Evolutionary conservation across 2,888 invertebrate species (phyloP), one percentile per base, ranked within the genome.

Genomic region (Polia nebulosa): DNA sequence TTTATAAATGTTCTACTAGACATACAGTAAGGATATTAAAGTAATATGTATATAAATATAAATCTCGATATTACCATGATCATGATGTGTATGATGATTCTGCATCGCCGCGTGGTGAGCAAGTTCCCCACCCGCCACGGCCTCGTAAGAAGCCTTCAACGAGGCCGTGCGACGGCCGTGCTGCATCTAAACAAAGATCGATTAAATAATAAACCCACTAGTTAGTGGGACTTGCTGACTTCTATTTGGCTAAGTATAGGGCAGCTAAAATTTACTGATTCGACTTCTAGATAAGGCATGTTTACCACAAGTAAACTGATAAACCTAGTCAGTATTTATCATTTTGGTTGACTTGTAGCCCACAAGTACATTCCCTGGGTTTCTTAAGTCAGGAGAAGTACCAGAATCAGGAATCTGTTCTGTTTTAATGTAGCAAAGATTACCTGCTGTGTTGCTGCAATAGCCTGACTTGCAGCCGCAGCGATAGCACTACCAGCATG

Each of bases 141-240:
- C 99, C 91, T 99, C 99, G 90, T 99, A 99, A 36, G 99, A 99
- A 17, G 99, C 99, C 93, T 99, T 99, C 80, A 99, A 95, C 85
- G 99, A 98, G 2, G 99, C 98, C 0, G 99, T 99, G 62, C 99
- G 96, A 53, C 99, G 96, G 0, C 99, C 99, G 85, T 99, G 99
- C 87, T 98, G 98, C 98, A 99, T 98, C 97, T 98, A 93, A 4
- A 36, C 17, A 36, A 36, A 41, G 1, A 39, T 7, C n/a, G n/a
- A n/a, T n/a, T n/a, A n/a, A n/a, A n/a, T n/a, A n/a, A n/a, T n/a
- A n/a, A n/a, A n/a, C n/a, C n/a, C n/a, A n/a, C n/a, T n/a, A n/a
- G n/a, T n/a, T n/a, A n/a, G n/a, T n/a, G n/a, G n/a, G n/a, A n/a
- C n/a, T n/a, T n/a, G n/a, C n/a, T n/a, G n/a, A n/a, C n/a, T n/a